Evolutionary conservation across 2,888 invertebrate species (phyloP), one percentile per base, ranked within the genome.

Genomic region (Athalia cordata): DNA sequence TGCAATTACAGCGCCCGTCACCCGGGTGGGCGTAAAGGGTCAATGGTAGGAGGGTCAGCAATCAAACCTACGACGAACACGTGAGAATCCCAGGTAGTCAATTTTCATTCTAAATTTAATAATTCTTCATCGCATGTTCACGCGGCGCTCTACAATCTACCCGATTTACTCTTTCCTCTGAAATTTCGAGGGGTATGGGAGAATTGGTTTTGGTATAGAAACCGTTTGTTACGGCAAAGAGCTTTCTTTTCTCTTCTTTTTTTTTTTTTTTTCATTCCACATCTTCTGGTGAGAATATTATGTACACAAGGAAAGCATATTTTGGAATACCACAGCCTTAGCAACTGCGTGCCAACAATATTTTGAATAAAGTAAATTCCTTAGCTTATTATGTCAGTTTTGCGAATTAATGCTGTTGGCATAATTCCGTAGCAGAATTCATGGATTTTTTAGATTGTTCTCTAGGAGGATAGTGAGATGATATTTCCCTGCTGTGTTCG

Each of bases 1-100:
- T 72, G 72, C 72, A 45, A 72, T 72, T 72, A 72, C 72, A 13
- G 59, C 15, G 52, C 72, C 72, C 57, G 72, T 72, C 59, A 72
- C 59, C 55, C 72, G n/a, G 45, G 9, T 8, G 45, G 59, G 72
- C 72, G 59, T 72, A 59, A 29, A 57, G 72, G 72, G 57, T 45
- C 72, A 72, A 72, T 57, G 72, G 72, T 72, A 57, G 13, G 72
- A 59, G 45, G 59, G 72, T 68, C 57, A 43, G 59, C 72, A 72
- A 72, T 72, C 59, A 72, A 59, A 59, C 59, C 72, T 13, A 15
- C n/a, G 13, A 47, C 13, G 59, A 72, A 72, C 72, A 13, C 9
- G 72, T 59, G 72, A 59, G 52, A 59, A 57, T 72, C n/a, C 47
- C 45, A 59, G 47, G 57, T 59, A 64, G 70, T 70, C 70, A 70